A percentile compares a stretch with the other conserved stretches of the same genome.
These are phyloP conservation scores for Apodemia zela DNA, from an alignment of 2,888 invertebrate species.

Conservation along the genomic window DNA sequence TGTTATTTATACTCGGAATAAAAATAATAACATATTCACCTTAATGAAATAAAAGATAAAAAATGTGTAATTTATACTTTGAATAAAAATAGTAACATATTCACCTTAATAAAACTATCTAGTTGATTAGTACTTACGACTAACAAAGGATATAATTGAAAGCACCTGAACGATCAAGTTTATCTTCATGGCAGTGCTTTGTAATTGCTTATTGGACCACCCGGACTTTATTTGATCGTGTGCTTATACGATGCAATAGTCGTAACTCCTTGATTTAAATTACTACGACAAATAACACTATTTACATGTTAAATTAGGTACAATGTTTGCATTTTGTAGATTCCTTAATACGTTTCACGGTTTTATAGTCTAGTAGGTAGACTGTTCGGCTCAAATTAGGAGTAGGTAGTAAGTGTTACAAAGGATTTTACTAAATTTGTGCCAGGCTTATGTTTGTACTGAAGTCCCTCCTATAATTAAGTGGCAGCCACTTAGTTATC, in stretches of 20 bases:
- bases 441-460: too few species aligned
- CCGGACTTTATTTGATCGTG: conserved; percentile 31
- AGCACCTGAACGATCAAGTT: conserved; percentile 18
- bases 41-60: not conserved
- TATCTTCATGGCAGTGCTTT: conserved; percentile 19
- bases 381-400: too few species aligned
- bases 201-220: conserved; percentile 30
- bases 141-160: conserved; percentile 11
- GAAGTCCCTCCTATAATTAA: too few species aligned
- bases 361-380: too few species aligned
- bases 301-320: conserved; percentile 19
- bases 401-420: too few species aligned
- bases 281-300: conserved; percentile 21
- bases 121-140: not conserved
- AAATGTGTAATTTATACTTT: too few species aligned
- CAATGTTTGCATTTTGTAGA: not conserved
- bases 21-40: not conserved
- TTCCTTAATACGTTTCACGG: too few species aligned
- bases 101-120: not conserved
- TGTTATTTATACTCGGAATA: not conserved
- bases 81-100: not conserved
- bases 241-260: conserved; percentile 28
- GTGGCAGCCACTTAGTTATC: too few species aligned
- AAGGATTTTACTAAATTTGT: too few species aligned
- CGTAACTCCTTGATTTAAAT: conserved; percentile 25